Conservation (phyloP, 2,113 vertebrate genomes). For the Copsychus sechellarum region DNA sequence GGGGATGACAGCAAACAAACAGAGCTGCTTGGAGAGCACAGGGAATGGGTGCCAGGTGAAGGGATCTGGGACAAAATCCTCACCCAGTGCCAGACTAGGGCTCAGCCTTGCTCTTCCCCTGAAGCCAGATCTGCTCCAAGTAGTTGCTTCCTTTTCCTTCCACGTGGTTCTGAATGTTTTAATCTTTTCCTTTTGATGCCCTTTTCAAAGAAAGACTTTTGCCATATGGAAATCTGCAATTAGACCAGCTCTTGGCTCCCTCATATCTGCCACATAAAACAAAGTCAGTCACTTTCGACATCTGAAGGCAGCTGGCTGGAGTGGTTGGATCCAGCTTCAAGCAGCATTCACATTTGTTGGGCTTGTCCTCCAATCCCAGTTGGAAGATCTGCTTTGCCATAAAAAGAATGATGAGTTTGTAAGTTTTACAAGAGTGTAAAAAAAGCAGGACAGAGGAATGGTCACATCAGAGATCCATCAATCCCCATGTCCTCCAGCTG, state of each 20-base stretch:
- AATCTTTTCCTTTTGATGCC: constrained; percentile 34
- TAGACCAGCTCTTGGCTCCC: not conserved
- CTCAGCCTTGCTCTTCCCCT: not conserved
- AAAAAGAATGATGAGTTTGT: not conserved
- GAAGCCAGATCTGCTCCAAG: not conserved
- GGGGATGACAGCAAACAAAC: not conserved
- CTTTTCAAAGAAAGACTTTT: constrained; percentile 15
- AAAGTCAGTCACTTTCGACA: not conserved
- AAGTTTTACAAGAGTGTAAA: not conserved
- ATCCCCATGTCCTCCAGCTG: not conserved
- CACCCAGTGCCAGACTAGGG: not conserved
- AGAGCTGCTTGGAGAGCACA: not conserved
- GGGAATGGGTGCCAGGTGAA: not conserved
- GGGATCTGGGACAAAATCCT: not conserved
- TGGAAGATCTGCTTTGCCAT: not conserved
- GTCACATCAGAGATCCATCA: not conserved
- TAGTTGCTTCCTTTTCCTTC: constrained; percentile 20
- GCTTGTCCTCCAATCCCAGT: not conserved
- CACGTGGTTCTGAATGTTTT: not conserved
- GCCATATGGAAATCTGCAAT: not conserved
- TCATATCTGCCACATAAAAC: constrained; percentile 38
- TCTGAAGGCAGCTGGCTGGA: not conserved
- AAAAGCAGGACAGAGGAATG: not conserved
- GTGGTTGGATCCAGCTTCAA: not conserved
- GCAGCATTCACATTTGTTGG: not conserved